phyloP scores from a whole-genome alignment of 2,888 invertebrate species.

The Galerucella pusilla region DNA sequence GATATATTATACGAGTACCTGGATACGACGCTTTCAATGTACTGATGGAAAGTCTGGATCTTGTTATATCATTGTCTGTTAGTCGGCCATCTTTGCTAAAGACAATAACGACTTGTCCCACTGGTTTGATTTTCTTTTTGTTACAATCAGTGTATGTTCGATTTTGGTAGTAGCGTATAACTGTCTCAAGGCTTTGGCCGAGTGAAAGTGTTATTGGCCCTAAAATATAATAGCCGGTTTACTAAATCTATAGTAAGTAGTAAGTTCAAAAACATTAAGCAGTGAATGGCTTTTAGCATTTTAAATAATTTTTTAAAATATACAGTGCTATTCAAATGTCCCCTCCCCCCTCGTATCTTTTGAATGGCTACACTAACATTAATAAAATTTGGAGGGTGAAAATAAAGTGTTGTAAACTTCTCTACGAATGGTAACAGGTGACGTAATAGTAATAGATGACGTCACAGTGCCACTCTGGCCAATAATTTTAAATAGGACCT shows the following conservation, averaged over 20 bases:
- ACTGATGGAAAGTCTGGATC: conserved; percentile 64
- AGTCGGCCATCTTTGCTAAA: conserved; percentile 61
- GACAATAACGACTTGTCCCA: conserved; percentile 68
- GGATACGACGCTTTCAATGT: conserved; percentile 66
- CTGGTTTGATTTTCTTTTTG: conserved; percentile 60
- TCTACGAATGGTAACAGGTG: too few species aligned
- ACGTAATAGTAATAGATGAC: too few species aligned
- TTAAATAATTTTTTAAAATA: too few species aligned
- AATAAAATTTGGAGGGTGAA: too few species aligned
- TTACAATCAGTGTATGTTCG: conserved; percentile 63
- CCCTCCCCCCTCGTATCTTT: too few species aligned
- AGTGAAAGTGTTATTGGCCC: conserved; percentile 70
- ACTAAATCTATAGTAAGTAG: conserved; percentile 28
- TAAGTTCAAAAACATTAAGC: too few species aligned
- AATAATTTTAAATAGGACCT: too few species aligned
- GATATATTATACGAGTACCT: conserved; percentile 69
- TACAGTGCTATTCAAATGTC: too few species aligned
- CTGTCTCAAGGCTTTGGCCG: conserved; percentile 66
- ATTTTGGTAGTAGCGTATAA: conserved; percentile 66
- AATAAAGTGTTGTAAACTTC: too few species aligned
- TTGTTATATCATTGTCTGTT: conserved; percentile 64
- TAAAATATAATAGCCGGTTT: conserved; percentile 51
- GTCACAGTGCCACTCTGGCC: too few species aligned
- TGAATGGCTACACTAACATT: too few species aligned
- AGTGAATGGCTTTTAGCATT: too few species aligned